phyloP scores from a whole-genome alignment of 2,797 vertebrate species.

The Cirrhinus molitorella region DNA sequence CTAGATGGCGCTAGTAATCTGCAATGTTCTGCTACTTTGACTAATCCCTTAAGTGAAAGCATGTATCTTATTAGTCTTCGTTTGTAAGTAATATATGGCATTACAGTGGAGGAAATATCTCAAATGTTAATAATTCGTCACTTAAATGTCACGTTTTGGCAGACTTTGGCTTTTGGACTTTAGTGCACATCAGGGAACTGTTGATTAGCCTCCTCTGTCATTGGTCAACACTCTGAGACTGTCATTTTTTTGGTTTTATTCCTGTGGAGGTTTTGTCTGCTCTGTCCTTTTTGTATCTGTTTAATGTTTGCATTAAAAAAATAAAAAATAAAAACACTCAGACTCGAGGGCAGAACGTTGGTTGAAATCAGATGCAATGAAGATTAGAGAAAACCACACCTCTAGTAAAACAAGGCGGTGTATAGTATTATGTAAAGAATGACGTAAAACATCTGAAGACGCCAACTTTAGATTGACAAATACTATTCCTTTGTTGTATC shows the following conservation, averaged over 20 bases:
- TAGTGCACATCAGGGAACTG: neutral
- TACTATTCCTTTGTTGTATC: neutral
- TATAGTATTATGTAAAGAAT: neutral
- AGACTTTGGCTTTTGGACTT: neutral
- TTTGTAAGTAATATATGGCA: neutral
- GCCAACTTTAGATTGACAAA: neutral
- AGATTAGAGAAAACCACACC: too few species aligned
- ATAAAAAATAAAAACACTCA: too few species aligned
- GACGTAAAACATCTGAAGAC: neutral
- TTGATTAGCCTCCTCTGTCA: neutral
- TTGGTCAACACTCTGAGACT: neutral
- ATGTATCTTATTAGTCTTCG: neutral
- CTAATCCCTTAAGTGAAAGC: neutral
- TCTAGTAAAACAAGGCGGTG: neutral
- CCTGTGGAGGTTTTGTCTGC: too few species aligned
- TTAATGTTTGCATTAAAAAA: too few species aligned
- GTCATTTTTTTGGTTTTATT: too few species aligned
- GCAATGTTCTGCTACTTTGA: neutral
- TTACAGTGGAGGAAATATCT: neutral
- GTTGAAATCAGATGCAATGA: too few species aligned
- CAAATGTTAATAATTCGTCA: neutral
- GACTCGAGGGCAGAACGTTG: neutral
- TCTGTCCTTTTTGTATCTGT: too few species aligned
- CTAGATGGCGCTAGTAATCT: conserved; percentile 52
- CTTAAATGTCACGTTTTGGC: neutral